Percentiles rank a stretch among this genome's conserved stretches.
Evolutionary conservation across 2,797 vertebrate species (phyloP).

Genomic region (Merluccius polli): DNA sequence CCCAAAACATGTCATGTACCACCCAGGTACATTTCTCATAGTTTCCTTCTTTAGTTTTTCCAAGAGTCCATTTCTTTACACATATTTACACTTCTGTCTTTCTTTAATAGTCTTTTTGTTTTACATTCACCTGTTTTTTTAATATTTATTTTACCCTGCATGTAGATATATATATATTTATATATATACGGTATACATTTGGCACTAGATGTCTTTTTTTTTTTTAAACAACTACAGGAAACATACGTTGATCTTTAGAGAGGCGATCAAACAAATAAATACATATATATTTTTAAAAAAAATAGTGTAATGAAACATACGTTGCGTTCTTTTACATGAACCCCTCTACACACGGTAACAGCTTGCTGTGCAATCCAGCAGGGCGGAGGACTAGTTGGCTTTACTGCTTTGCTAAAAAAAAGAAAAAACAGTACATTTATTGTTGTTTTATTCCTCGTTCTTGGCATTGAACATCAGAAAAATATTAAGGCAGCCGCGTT

Average conservation of each 20-base stretch:
- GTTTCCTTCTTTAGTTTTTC: slow-evolving; percentile 29
- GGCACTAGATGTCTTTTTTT: slow-evolving; percentile 36
- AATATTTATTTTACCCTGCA: slow-evolving; percentile 16
- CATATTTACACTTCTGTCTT: slow-evolving; percentile 32
- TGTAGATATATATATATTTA: not conserved
- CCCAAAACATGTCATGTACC: not conserved
- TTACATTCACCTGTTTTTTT: slow-evolving; percentile 44
- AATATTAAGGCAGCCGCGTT: too few relatives aligned
- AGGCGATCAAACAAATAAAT: not conserved
- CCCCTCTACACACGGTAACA: too few relatives aligned
- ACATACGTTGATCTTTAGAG: not conserved
- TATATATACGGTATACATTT: slow-evolving; percentile 34
- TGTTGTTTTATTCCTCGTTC: too few relatives aligned
- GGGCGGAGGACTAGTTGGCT: too few relatives aligned
- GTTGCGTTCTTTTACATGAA: not conserved
- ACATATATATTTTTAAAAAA: not conserved
- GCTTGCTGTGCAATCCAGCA: too few relatives aligned
- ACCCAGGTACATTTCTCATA: not conserved
- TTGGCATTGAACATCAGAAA: too few relatives aligned
- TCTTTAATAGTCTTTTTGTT: slow-evolving; percentile 4
- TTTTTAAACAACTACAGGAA: not conserved
- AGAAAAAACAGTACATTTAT: too few relatives aligned
- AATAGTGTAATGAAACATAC: not conserved
- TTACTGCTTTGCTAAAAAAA: too few relatives aligned
- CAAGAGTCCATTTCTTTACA: not conserved